phyloP scores from a whole-genome alignment of 2,113 vertebrate species.

The Ochotona curzoniae region DNA sequence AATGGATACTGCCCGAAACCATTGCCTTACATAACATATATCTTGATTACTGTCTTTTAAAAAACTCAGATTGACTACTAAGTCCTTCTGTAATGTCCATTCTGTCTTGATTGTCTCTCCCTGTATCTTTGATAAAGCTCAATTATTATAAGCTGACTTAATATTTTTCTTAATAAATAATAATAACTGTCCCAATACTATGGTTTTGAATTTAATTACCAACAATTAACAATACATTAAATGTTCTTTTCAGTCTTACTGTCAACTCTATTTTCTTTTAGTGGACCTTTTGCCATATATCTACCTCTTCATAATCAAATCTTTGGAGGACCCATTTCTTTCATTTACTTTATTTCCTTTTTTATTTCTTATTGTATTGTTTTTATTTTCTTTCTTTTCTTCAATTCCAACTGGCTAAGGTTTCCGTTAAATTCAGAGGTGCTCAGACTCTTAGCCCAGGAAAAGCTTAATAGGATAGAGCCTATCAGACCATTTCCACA shows the following conservation, averaged over 20 bases:
- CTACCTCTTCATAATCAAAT: not conserved
- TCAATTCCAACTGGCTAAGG: not conserved
- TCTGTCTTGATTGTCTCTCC: not conserved
- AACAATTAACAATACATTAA: not conserved
- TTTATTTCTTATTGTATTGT: too few species aligned
- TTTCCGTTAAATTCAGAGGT: not conserved
- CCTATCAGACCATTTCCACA: too few species aligned
- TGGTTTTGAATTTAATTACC: slow-evolving; percentile 35
- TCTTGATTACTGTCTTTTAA: slow-evolving; percentile 6
- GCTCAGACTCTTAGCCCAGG: too few species aligned
- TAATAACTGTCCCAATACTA: not conserved
- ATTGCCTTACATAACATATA: not conserved
- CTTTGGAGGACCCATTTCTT: not conserved
- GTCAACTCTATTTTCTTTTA: slow-evolving; percentile 16
- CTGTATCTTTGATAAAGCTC: not conserved
- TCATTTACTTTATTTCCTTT: too few species aligned
- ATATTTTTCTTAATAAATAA: slow-evolving; percentile 27
- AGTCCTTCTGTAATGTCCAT: not conserved
- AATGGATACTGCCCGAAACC: not conserved
- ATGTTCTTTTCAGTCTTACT: slow-evolving; percentile 7
- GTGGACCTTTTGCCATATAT: slow-evolving; percentile 4
- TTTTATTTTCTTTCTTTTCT: not conserved
- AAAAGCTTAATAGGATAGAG: too few species aligned
- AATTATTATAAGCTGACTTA: slow-evolving; percentile 7
- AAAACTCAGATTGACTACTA: not conserved